Conservation (phyloP, 1,140 invertebrate species). For the Cheumatopsyche charites region DNA sequence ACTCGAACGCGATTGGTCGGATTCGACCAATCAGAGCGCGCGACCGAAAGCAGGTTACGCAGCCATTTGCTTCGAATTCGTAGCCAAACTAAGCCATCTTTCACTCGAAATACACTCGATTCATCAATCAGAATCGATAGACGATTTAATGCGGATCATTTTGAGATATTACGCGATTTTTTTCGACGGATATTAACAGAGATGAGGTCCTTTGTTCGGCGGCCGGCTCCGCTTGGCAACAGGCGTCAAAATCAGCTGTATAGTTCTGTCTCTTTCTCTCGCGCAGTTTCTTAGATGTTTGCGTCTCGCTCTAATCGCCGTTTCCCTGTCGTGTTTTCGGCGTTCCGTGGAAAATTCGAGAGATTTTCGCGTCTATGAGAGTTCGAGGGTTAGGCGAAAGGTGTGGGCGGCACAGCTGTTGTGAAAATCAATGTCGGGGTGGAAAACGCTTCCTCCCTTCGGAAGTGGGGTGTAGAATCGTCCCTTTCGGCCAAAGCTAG, state of each 20-base stretch:
- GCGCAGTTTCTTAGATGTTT: not conserved
- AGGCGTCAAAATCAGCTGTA: slow-evolving; percentile 41
- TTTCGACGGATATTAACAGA: slow-evolving; percentile 7
- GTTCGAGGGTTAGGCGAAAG: not conserved
- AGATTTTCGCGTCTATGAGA: not conserved
- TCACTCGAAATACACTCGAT: not conserved
- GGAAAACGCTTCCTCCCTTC: slow-evolving; percentile 31
- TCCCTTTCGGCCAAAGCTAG: not conserved
- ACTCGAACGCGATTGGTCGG: slow-evolving; percentile 18
- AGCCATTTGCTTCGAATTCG: slow-evolving; percentile 11
- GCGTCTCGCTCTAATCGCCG: not conserved
- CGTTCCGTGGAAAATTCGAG: not conserved
- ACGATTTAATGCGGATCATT: too few relatives aligned
- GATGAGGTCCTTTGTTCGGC: slow-evolving; percentile 35
- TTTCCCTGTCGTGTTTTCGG: not conserved
- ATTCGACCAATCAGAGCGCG: slow-evolving; percentile 23
- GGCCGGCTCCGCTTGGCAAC: slow-evolving; percentile 32
- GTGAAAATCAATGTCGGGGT: slow-evolving; percentile 37
- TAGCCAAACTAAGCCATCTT: not conserved
- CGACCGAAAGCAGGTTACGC: slow-evolving; percentile 33
- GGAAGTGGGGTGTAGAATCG: slow-evolving; percentile 16
- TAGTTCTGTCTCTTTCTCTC: not conserved
- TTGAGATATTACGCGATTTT: too few relatives aligned
- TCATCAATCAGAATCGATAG: too few relatives aligned
- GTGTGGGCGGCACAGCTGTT: slow-evolving; percentile 26